Evolutionary conservation across 2,797 vertebrate species (phyloP).

Genomic region (Oceanodroma leucorhoa): DNA sequence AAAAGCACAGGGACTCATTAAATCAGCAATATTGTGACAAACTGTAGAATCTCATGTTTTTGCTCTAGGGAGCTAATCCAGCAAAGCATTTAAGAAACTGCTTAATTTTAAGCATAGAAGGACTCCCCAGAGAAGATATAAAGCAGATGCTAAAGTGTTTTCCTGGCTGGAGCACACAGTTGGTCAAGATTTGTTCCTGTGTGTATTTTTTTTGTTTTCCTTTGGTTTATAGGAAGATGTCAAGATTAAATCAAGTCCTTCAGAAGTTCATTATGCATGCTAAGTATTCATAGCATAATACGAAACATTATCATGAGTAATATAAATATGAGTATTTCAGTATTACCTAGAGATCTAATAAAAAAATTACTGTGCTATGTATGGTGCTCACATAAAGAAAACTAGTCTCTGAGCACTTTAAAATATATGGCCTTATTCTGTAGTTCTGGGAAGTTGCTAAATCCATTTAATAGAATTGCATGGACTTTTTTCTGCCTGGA

Average conservation of each 20-base stretch:
- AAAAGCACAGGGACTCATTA: constrained; percentile 51
- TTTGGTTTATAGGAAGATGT: background rate
- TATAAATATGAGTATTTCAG: background rate
- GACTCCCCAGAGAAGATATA: constrained; percentile 16
- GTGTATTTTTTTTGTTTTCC: background rate
- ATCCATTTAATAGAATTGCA: background rate
- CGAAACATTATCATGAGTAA: background rate
- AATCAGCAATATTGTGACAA: constrained; percentile 56
- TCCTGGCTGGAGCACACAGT: background rate
- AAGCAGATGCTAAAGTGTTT: constrained; percentile 39
- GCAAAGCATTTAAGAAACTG: constrained; percentile 48
- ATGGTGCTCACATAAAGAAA: background rate
- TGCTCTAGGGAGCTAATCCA: constrained; percentile 35
- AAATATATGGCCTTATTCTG: background rate
- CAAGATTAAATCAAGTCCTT: background rate
- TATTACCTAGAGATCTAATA: background rate
- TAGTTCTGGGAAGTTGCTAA: background rate
- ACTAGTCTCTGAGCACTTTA: background rate
- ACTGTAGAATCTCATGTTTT: background rate
- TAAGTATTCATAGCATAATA: background rate
- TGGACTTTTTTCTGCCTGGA: background rate
- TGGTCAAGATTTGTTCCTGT: constrained; percentile 31
- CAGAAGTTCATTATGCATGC: background rate
- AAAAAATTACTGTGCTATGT: background rate
- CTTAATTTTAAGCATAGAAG: constrained; percentile 52